Conservation (phyloP, 2,113 vertebrate species). For the Psammodynastes pulverulentus region DNA sequence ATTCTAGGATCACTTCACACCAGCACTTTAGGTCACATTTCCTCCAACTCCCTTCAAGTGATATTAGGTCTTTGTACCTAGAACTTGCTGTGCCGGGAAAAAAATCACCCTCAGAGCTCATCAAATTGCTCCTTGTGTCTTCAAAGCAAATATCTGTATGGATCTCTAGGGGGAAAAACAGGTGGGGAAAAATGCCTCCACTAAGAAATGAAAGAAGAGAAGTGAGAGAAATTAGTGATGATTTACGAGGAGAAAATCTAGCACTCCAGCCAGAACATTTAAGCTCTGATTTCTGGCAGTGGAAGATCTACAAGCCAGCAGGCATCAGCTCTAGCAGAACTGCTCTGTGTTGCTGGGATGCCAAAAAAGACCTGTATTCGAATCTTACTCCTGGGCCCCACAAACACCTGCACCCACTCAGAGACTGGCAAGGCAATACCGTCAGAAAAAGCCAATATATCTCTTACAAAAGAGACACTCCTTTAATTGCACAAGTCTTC, state of each 20-base stretch:
- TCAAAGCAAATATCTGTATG: not conserved
- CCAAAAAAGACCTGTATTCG: not conserved
- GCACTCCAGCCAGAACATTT: not conserved
- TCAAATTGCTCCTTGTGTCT: not conserved
- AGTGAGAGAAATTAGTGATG: not conserved
- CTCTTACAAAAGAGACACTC: not conserved
- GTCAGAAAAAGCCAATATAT: not conserved
- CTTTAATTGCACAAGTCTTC: not conserved
- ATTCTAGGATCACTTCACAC: not conserved
- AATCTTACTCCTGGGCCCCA: not conserved
- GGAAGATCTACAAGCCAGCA: not conserved
- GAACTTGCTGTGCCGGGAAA: not conserved
- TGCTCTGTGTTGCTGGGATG: not conserved
- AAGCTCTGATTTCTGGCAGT: not conserved
- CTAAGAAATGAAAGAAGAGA: not conserved
- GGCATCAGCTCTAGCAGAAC: not conserved
- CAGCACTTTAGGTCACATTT: not conserved
- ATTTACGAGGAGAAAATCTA: not conserved
- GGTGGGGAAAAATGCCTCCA: not conserved
- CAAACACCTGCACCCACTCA: not conserved
- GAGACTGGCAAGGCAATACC: not conserved
- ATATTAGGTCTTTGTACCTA: not conserved
- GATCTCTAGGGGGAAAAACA: not conserved
- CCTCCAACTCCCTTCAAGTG: no score
- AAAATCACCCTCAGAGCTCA: not conserved